Base-by-base conservation (phyloP, 2,888 invertebrate genomes). In the Electrophaes corylata region DNA sequence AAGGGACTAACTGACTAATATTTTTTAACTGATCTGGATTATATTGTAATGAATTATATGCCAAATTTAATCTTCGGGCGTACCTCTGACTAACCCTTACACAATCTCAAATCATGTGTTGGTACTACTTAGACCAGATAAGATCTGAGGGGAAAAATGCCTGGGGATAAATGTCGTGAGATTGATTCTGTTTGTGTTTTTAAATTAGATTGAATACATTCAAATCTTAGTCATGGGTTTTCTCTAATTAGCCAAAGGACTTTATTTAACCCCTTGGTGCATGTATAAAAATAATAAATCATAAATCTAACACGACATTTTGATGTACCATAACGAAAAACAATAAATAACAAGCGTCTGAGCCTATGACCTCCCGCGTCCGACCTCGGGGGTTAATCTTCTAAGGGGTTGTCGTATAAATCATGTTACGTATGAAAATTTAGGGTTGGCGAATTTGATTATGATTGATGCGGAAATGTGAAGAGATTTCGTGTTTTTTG, bases 371-470 rank as follows among this genome's bases (percentile, higher is more conserved):
- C 83, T 79, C 81, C 66, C 71, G 68, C 81, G 76, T 73, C 64
- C 82, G 86, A 89, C 86, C 88, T 83, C 78, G 78, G 84, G 89
- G 89, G 89, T 91, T 91, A 90, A 90, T 88, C 86, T 84, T 74
- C 58, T 78, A 76, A 84, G 84, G 88, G 90, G 89, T 87, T 85
- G 88, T 81, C 82, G 79, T 82, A 89, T 91, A 89, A 88, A 90
- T 91, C 89, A 91, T 85, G 78, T 84, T 83, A 80, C 75, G 72
- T 83, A 83, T 78, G 65, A 71, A 71, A 60, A 49, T 61, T 56
- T 74, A 88, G 86, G 90, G 89, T 66, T 88, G 83, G 11, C 76
- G 14, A 16, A 49, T 47, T 46, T 33, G 50, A 55, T 55, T 54
- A 56, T 56, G 49, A 50, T 51, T 48, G 29, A 51, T 1, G 1